Evolutionary conservation across 2,113 vertebrate genomes (phyloP), one percentile per base, ranked within the genome.

Genomic region (Lasiurus cinereus): DNA sequence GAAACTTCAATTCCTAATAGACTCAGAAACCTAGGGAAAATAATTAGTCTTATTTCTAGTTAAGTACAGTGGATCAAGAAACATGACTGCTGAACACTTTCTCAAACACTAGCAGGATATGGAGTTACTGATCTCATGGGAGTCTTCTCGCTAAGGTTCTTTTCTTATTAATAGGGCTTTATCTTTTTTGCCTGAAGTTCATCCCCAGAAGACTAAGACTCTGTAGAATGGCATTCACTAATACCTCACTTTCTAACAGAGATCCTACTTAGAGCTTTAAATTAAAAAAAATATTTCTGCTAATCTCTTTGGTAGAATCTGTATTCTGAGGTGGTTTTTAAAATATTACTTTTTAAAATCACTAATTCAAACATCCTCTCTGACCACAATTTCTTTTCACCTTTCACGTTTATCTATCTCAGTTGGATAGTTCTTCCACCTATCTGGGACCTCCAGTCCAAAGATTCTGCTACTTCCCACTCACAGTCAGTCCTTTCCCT

Each of bases 81-180:
- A 91, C 11, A 48, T 66, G 31, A 86, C 36, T 83, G 78, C 56
- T 93, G 48, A 33, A 79, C 92, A 88, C 64, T 43, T 69, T 76
- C 72, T 88, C 76, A 62, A 52, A 90, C 46, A 78, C 48, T 77
- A 83, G 79, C 8, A 72, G 83, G 67, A 66, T 72, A 52, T 80
- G 39, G 91, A 96, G 84, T 67, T 83, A 66, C 39, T 22, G 22
- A 87, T 66, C 52, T 92, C 76, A 64, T n/a, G 36, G 74, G 18
- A 83, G 43, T 88, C 29, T 67, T 86, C 43, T 15, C 36, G 31
- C 74, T 89, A 64, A 67, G 15, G 33, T 69, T 88, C 43, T 87
- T 94, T 83, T 91, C 39, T 90, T 64, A 82, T 31, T 77, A 82
- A 90, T 3, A 83, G 50, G 13, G 19, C 48, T 96, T 93, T 93